phyloP scores from a whole-genome alignment of 1,140 invertebrate species.

The Apocrypta bakeri region DNA sequence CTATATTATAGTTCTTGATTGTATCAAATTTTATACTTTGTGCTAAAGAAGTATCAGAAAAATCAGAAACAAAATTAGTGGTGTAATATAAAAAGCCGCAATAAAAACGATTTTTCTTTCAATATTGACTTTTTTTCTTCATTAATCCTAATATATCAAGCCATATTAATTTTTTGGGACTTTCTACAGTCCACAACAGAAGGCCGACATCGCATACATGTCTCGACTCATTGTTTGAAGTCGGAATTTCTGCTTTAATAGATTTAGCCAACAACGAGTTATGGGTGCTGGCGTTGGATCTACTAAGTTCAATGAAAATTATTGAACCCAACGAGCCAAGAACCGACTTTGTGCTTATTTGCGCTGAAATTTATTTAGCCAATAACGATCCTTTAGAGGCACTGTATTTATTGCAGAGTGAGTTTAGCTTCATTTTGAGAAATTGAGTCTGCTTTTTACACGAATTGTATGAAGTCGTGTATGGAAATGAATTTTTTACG shows the following conservation, averaged over 20 bases:
- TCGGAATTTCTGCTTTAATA: conserved; percentile 54
- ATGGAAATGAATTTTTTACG: too few species aligned
- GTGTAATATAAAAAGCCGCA: background rate
- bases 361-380: conserved; percentile 63
- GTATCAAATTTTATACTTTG: conserved; percentile 40
- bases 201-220: conserved; percentile 13
- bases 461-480: too few species aligned
- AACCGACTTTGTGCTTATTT: conserved; percentile 55
- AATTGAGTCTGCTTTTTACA: background rate
- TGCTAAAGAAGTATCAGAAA: conserved; percentile 18
- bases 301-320: conserved; percentile 56
- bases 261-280: conserved; percentile 55
- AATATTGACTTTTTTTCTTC: conserved; percentile 49
- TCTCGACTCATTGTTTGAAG: conserved; percentile 51
- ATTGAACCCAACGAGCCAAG: conserved; percentile 42
- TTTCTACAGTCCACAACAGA: conserved; percentile 24
- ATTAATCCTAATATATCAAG: conserved; percentile 57
- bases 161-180: conserved; percentile 44
- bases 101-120: conserved; percentile 46
- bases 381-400: conserved; percentile 60
- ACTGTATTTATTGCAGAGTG: conserved; percentile 59
- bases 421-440: conserved; percentile 50
- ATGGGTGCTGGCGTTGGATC: conserved; percentile 58
- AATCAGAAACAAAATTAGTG: background rate
- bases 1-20: background rate